Conservation (phyloP, 2,888 invertebrate species). For the Sclerodermus sp. region DNA sequence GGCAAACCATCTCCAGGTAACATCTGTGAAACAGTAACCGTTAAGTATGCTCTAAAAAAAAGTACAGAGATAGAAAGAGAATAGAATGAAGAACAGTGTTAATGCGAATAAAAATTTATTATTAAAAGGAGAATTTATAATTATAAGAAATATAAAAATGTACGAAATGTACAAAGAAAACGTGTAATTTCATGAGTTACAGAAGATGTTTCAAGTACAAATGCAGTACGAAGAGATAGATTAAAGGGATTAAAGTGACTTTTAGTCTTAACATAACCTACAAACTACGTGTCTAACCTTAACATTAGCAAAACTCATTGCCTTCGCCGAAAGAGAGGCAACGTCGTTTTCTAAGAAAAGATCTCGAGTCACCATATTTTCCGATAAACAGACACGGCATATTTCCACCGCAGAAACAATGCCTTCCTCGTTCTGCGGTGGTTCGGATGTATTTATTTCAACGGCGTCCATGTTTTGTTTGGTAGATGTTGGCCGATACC, state of each 20-base stretch:
- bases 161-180: too few species aligned
- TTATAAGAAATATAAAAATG: too few species aligned
- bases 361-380: constrained; percentile 44
- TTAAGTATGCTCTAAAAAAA: neutral
- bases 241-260: neutral
- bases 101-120: too few species aligned
- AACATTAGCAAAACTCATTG: constrained; percentile 52
- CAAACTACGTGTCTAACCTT: constrained; percentile 47
- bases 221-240: constrained; percentile 2
- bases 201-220: too few species aligned
- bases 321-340: constrained; percentile 45
- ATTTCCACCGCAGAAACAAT: constrained; percentile 41
- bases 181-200: too few species aligned
- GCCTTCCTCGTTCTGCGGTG: constrained; percentile 35
- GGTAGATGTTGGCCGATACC: constrained; percentile 20
- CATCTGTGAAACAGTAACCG: constrained; percentile 15
- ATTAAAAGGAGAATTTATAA: too few species aligned
- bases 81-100: too few species aligned
- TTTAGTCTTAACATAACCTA: constrained; percentile 19
- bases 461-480: constrained; percentile 56
- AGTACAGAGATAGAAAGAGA: too few species aligned
- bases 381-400: constrained; percentile 49
- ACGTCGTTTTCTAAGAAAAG: constrained; percentile 43
- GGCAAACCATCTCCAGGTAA: constrained; percentile 50
- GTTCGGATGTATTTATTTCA: constrained; percentile 45